phyloP scores from a whole-genome alignment of 2,113 vertebrate species.

The Smithornis capensis region DNA sequence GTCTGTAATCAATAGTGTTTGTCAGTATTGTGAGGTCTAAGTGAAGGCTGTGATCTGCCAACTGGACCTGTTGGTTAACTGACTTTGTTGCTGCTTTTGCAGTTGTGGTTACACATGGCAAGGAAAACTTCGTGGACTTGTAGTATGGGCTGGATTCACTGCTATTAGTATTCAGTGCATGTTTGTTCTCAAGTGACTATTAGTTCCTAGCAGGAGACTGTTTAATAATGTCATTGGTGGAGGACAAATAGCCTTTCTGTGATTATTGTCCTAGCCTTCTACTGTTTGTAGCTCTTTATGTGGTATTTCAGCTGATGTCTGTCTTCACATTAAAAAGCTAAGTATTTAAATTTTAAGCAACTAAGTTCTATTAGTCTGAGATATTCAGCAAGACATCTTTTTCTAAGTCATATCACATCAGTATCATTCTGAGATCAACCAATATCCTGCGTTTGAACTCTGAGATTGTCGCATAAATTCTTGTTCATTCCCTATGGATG shows the following conservation, averaged over 20 bases:
- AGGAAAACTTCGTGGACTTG: not conserved
- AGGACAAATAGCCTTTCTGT: not conserved
- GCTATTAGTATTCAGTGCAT: rapidly evolving
- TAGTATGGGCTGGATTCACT: not conserved
- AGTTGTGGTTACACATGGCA: not conserved
- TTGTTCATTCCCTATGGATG: not conserved
- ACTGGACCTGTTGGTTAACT: not conserved
- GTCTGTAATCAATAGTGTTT: not conserved
- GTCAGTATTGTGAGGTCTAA: not conserved
- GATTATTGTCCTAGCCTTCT: not conserved
- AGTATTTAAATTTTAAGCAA: too few species aligned
- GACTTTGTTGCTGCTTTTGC: not conserved
- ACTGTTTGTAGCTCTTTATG: not conserved
- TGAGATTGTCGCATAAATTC: not conserved
- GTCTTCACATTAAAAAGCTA: not conserved
- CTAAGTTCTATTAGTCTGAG: not conserved
- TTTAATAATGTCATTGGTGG: not conserved
- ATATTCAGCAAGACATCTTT: not conserved
- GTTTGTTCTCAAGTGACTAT: not conserved
- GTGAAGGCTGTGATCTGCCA: not conserved
- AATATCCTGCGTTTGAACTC: not conserved
- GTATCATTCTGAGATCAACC: not conserved
- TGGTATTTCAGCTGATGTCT: not conserved
- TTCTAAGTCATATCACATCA: rapidly evolving
- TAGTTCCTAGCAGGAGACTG: not conserved